Evolutionary conservation across 1,140 invertebrate genomes (phyloP), one percentile per base, ranked within the genome.

Genomic region (Lerema accius): DNA sequence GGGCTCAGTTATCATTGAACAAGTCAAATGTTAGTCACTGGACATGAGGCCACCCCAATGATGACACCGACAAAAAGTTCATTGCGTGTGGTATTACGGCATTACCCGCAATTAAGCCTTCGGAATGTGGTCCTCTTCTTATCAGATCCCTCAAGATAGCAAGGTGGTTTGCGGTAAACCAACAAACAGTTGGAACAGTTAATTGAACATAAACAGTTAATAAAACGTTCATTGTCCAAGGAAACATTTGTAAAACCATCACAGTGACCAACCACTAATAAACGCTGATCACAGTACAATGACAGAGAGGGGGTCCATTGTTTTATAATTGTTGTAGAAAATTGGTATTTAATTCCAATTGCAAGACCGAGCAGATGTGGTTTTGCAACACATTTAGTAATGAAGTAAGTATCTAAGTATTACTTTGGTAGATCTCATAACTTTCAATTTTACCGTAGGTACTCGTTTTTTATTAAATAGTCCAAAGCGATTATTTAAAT

Each of bases 71-170:
- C 43, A 59, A 59, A 59, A 59, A 59, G 32, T 15, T 48, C 16
- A 39, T 39, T 60, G 45, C 45, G 32, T 60, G 32, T 49, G 17
- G 56, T 26, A 48, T 35, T 59, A 35, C 19, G 35, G 37, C 17
- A 53, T 53, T 40, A 40, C n/a, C 42, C 42, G 19, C 42, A 56
- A 56, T 56, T 56, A 56, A 28, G 14, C 9, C 40, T 16, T 42
- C 23, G 53, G 53, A 32, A 58, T 58, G 42, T 43, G 42, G 53
- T 14, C n/a, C 13, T 42, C 23, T 35, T 43, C 53, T 58, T 32
- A 58, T 58, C 26, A 58, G 53, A 58, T 45, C 40, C 10, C 9
- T 16, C 51, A 4, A 56, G 42, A 58, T 35, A 45, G 42, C 53
- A 45, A 58, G 42, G 53, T 45, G 53, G 42, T 43, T 43, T 43